These are phyloP conservation scores for Egretta garzetta DNA, from an alignment of 2,113 vertebrate species.

Conservation along the genomic window DNA sequence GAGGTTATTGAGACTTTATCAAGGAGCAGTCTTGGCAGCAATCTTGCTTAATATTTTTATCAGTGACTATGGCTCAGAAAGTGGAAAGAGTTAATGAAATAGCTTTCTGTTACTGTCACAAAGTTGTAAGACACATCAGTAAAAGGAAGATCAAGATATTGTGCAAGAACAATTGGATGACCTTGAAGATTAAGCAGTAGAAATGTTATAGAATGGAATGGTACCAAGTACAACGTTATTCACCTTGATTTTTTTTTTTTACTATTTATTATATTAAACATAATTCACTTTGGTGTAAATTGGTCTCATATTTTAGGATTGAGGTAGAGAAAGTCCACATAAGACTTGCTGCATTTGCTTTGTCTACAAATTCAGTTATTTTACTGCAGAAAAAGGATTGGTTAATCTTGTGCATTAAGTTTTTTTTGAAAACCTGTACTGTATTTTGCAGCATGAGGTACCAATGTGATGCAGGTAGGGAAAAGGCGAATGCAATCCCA, in stretches of 20 bases:
- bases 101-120: not conserved
- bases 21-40: not conserved
- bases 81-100: not conserved
- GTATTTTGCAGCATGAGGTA: not conserved
- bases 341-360: not conserved
- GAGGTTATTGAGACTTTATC: not conserved
- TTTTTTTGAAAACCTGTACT: not conserved
- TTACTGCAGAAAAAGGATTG: not conserved
- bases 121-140: not conserved
- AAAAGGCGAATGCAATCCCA: not conserved
- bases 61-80: not conserved
- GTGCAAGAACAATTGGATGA: not conserved
- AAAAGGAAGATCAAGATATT: conserved; percentile 10
- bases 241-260: not conserved
- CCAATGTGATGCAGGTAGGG: not conserved
- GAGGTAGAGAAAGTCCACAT: not conserved
- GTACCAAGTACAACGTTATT: conserved; percentile 2
- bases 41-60: not conserved
- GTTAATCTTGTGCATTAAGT: not conserved
- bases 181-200: conserved; percentile 9
- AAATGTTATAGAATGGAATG: not conserved
- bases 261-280: not conserved
- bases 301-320: not conserved
- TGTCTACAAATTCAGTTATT: not conserved
- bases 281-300: conserved; percentile 10